Conservation (phyloP, 1,140 invertebrate genomes). For the Gerris buenoi region DNA sequence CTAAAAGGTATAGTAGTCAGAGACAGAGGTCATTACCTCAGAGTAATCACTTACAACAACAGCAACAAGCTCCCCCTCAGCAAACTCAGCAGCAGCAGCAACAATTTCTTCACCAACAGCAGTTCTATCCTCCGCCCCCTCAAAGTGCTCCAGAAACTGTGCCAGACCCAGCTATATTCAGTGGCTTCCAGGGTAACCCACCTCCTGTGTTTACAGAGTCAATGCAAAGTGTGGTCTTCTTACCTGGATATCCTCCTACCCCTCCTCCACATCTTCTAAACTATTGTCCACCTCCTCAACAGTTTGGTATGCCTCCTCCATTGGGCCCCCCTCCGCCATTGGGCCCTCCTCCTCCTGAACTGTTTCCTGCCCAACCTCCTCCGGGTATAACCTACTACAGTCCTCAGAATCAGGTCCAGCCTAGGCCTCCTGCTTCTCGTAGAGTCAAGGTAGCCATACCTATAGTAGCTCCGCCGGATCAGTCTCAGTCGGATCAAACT, state of each 20-base stretch:
- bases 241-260: background rate
- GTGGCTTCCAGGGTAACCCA: background rate
- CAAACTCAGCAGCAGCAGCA: slow-evolving; percentile 1
- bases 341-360: slow-evolving; percentile 25
- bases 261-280: background rate
- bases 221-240: slow-evolving; percentile 4
- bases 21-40: slow-evolving; percentile 43
- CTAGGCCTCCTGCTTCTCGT: slow-evolving; percentile 25
- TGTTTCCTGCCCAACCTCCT: slow-evolving; percentile 26
- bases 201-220: background rate
- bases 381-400: slow-evolving; percentile 35
- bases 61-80: slow-evolving; percentile 5
- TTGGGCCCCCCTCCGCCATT: background rate
- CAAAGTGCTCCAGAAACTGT: background rate
- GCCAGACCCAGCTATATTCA: background rate
- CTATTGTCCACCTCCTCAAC: background rate
- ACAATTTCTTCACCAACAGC: slow-evolving; percentile 4
- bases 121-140: background rate
- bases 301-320: background rate
- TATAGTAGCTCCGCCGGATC: slow-evolving; percentile 33
- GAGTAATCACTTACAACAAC: slow-evolving; percentile 10
- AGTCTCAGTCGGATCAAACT: background rate
- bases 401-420: slow-evolving; percentile 29
- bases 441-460: slow-evolving; percentile 35
- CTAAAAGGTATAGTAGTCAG: slow-evolving; percentile 62